phyloP scores from a whole-genome alignment of 30 jellyfish, hydroid and myxozoan species.

The Turritopsis rubra region DNA sequence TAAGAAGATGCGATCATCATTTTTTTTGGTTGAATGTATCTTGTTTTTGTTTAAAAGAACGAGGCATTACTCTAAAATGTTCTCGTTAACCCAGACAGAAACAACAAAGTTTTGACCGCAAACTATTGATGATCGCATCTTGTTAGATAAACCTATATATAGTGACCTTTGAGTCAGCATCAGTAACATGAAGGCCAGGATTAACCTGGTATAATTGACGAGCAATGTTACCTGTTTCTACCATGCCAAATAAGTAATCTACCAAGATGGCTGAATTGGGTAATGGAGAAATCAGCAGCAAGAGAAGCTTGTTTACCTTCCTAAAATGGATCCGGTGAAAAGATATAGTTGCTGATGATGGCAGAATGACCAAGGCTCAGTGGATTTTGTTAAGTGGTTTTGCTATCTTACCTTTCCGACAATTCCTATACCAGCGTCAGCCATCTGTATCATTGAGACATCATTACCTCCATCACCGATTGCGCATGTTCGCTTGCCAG shows the following conservation, averaged over 20 bases:
- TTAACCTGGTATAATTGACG: neutral
- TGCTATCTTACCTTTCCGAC: constrained; percentile 94
- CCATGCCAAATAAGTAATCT: constrained; percentile 92
- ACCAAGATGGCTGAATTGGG: constrained; percentile 88
- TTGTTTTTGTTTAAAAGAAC: no score
- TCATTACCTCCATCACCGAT: constrained; percentile 99
- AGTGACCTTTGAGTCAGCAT: no score
- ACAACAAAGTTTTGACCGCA: no score
- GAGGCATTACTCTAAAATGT: no score
- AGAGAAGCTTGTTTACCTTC: constrained; percentile 96
- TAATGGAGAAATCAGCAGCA: constrained; percentile 91
- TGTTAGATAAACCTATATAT: no score
- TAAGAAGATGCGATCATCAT: no score
- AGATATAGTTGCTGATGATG: constrained; percentile 64
- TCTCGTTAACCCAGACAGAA: no score
- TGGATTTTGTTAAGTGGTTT: constrained; percentile 79
- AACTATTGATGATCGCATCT: no score
- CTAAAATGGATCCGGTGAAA: constrained; percentile 62
- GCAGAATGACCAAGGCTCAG: constrained; percentile 75
- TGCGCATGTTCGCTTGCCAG: constrained; percentile 94
- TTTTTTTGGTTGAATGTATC: no score
- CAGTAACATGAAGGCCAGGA: no score
- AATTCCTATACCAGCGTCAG: constrained; percentile 98
- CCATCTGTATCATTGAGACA: constrained; percentile 99
- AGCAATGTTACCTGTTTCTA: constrained; percentile 61